Evolutionary conservation across 2,888 invertebrate species (phyloP), one percentile per base, ranked within the genome.

Genomic region (Eupsilia transversa): DNA sequence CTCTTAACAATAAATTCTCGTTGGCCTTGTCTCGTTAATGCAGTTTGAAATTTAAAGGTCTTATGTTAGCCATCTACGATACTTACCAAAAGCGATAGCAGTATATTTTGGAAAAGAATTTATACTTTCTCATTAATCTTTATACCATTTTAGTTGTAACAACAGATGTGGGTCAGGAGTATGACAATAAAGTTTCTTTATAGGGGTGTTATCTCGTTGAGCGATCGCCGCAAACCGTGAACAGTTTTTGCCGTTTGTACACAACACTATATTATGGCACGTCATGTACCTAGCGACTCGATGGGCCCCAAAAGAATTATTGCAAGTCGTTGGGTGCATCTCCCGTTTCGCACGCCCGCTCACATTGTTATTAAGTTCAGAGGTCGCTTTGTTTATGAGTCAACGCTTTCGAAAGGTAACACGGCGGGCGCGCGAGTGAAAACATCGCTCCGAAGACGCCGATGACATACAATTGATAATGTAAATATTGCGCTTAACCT

Each of bases 401-500:
- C 94, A 91, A 94, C 92, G 93, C 94, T 95, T 96, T 96, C 93
- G 94, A 96, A 96, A 95, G 94, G 95, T 95, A 96, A 96, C 95
- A 94, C 94, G 93, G 91, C 93, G 90, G 85, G 92, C 91, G 88
- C 92, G 84, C 92, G 93, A 94, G 95, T 94, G 94, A 95, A 96
- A 95, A 95, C 94, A 94, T 93, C 90, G 92, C 89, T 92, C 84
- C 91, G 91, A 91, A 91, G 92, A 91, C 89, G 92, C 91, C 91
- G 96, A 96, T 96, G 95, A 95, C 96, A 96, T 93, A 95, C 94
- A 92, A 94, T 94, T 95, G 96, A 96, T 96, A 96, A 92, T 94
- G 93, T 94, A 94, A 95, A 94, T 95, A 94, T 94, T 93, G 91
- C 90, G 90, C 91, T 91, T 93, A 93, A 94, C 93, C 93, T 92